phyloP scores from a whole-genome alignment of 2,888 invertebrate species.

The Sphaeridia pumilis region DNA sequence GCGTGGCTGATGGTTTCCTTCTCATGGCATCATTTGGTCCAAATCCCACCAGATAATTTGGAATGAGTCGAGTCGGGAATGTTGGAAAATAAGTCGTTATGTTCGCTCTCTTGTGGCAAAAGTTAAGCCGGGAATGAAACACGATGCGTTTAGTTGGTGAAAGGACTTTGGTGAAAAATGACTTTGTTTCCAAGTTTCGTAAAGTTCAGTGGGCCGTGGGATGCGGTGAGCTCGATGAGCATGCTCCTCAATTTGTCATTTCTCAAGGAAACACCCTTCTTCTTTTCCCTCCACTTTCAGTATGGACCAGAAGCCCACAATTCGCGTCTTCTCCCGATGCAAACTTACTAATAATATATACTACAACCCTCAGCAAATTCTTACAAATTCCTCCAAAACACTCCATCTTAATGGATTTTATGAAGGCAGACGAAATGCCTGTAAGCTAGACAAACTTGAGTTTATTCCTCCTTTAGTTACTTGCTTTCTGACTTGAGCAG shows the following conservation, averaged over 20 bases:
- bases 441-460: not conserved
- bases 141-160: constrained; percentile 8
- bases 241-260: constrained; percentile 30
- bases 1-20: no score
- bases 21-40: no score
- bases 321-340: no score
- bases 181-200: constrained; percentile 21
- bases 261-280: constrained; percentile 5
- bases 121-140: not conserved
- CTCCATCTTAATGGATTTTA: no score
- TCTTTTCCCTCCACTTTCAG: constrained; percentile 3
- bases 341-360: no score
- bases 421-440: not conserved
- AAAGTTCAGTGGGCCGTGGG: constrained; percentile 20
- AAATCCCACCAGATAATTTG: no score
- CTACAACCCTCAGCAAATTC: no score
- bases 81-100: no score
- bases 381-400: no score
- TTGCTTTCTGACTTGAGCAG: no score
- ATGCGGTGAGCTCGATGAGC: constrained; percentile 24
- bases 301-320: not conserved
- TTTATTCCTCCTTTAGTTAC: not conserved
- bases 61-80: no score
- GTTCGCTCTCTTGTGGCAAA: no score
- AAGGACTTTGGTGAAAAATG: constrained; percentile 27